Conservation (phyloP, 2,888 invertebrate genomes). For the Megamerina dolium region DNA sequence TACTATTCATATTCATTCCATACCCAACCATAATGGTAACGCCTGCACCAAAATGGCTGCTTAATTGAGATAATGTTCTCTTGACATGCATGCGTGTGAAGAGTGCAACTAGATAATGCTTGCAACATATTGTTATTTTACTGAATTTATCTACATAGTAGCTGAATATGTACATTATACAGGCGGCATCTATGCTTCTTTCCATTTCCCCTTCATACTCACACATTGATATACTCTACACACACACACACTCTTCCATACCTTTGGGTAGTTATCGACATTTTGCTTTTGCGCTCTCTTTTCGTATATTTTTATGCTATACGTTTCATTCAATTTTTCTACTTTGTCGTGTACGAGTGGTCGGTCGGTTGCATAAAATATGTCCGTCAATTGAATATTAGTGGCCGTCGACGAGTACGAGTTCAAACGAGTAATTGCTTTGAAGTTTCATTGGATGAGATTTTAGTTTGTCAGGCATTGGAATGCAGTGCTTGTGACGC, state of each 20-base stretch:
- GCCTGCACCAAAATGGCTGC: slow-evolving; percentile 14
- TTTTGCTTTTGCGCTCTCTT: slow-evolving; percentile 3
- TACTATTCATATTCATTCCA: too few species aligned
- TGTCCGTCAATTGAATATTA: too few species aligned
- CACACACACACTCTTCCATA: background rate
- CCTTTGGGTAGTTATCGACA: background rate
- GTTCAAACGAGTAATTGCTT: too few species aligned
- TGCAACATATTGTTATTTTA: background rate
- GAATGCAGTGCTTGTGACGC: too few species aligned
- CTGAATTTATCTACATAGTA: background rate
- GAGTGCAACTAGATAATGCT: background rate
- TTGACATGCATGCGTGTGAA: background rate
- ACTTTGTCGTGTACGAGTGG: background rate
- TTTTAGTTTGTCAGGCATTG: too few species aligned
- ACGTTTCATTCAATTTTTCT: slow-evolving; percentile 8
- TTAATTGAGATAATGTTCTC: slow-evolving; percentile 9
- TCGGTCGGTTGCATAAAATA: too few species aligned
- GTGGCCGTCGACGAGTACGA: too few species aligned
- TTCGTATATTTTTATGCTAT: background rate
- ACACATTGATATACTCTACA: slow-evolving; percentile 4
- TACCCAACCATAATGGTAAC: too few species aligned
- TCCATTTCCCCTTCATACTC: background rate
- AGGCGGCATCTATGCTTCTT: slow-evolving; percentile 3
- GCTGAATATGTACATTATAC: too few species aligned
- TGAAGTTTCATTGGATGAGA: too few species aligned